Evolutionary conservation across 2,888 invertebrate genomes (phyloP).

Genomic region (Heliconius aoede): DNA sequence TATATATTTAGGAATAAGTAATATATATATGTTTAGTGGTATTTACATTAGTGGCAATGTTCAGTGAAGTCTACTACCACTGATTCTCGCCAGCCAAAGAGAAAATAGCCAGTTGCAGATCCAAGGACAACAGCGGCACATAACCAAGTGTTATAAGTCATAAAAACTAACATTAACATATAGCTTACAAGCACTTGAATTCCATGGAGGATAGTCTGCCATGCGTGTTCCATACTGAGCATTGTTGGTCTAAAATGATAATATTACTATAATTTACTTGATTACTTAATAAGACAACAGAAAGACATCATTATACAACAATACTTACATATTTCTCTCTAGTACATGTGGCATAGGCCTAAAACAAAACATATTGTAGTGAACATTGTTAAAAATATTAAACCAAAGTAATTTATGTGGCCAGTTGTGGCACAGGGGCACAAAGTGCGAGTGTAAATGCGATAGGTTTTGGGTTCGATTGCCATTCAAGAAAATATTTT

Average conservation of each 20-base stretch:
- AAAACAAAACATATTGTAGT: conserved; percentile 52
- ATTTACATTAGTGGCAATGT: conserved; percentile 92
- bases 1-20: conserved; percentile 16
- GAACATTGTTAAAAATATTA: neutral
- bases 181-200: conserved; percentile 95
- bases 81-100: conserved; percentile 98
- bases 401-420: neutral
- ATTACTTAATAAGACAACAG: neutral
- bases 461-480: too few species aligned
- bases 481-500: too few species aligned
- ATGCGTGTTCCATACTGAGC: conserved; percentile 91
- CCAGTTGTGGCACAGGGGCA: too few species aligned
- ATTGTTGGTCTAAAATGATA: conserved; percentile 88
- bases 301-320: conserved; percentile 17
- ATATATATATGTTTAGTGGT: conserved; percentile 14
- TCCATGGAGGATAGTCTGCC: conserved; percentile 94
- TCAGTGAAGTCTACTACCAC: conserved; percentile 97
- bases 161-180: conserved; percentile 97
- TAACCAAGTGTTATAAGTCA: conserved; percentile 98
- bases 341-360: conserved; percentile 75
- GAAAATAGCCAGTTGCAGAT: conserved; percentile 95
- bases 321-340: conserved; percentile 77
- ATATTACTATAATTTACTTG: conserved; percentile 26
- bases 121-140: conserved; percentile 95
- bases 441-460: too few species aligned